Base-by-base conservation (phyloP, 2,797 vertebrate genomes). In the Galaxias olidus region DNA sequence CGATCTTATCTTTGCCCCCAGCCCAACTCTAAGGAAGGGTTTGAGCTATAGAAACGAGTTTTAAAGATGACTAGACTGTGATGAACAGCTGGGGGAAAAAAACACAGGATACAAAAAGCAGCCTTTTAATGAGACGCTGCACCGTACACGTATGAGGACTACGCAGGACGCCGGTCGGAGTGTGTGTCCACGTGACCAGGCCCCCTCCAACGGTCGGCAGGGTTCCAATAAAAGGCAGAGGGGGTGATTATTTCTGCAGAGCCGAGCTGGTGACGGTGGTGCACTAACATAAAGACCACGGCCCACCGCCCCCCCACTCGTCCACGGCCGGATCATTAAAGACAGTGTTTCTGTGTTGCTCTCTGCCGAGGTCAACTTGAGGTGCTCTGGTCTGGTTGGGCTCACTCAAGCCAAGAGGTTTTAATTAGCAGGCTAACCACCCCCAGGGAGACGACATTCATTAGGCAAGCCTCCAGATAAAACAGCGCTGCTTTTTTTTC, bases 401-500 rank as follows among this genome's bases (percentile, higher is more conserved):
- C 77, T 73, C 78, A 76, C 63, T 80, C 66, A 69, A 71, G 77
- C 84, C 43, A 67, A 84, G 81, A 58, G 73, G 59, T 86, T 89
- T 86, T 88, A 88, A 89, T 89, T 86, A 85, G 71, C 75, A 48
- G 10, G 51, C 72, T 75, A 66, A 62, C 59, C 62, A 79, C 73
- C 65, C 65, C 42, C 30, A 50, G 67, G 66, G 74, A 60, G 70
- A 69, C 41, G 50, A 40, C 44, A 20, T 69, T 76, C 50, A 61
- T 77, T 74, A 73, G 42, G 65, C 58, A 47, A 12, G 69, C 71
- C 63, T 46, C 30, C n/a, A 64, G 74, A 78, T 73, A 40, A 73
- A 74, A 4, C 50, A 12, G 7, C 19, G 19, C 15, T 14, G 72
- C 49, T 2, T 8, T 51, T 58, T 44, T 51, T 58, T 44, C 61